Percentiles rank a stretch among this genome's conserved stretches.
These are phyloP conservation scores for Gobius niger DNA, from an alignment of 2,113 vertebrate genomes.

Conservation along the genomic window DNA sequence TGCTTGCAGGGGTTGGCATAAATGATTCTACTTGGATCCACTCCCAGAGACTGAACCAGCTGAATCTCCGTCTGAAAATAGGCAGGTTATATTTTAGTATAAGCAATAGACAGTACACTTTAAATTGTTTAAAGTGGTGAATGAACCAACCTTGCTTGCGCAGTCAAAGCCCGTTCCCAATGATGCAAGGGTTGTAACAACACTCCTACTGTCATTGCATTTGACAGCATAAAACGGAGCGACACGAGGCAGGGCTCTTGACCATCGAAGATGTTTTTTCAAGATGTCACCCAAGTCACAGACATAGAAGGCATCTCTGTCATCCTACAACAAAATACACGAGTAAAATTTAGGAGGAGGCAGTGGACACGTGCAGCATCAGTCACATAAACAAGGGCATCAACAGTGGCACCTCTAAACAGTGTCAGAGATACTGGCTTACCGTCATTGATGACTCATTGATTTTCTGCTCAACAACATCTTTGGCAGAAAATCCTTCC, in stretches of 20 bases:
- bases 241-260: conserved; percentile 85
- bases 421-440: conserved; percentile 49
- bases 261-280: conserved; percentile 93
- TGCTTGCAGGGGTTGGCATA: conserved; percentile 99
- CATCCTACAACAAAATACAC: conserved; percentile 78
- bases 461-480: conserved; percentile 94
- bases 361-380: not conserved
- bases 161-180: conserved; percentile 95
- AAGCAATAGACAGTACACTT: not conserved
- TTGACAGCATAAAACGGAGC: conserved; percentile 95
- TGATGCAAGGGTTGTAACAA: conserved; percentile 87
- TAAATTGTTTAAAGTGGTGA: not conserved
- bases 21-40: conserved; percentile 89
- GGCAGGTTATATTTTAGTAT: conserved; percentile 24
- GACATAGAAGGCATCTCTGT: conserved; percentile 96
- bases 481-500: conserved; percentile 93
- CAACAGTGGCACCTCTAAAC: not conserved
- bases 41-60: conserved; percentile 89
- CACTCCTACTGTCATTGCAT: conserved; percentile 89
- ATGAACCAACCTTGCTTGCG: conserved; percentile 87
- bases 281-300: conserved; percentile 93
- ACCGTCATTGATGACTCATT: conserved; percentile 93
- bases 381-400: not conserved
- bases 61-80: conserved; percentile 89
- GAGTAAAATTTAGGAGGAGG: not conserved